Evolutionary conservation across 1,140 invertebrate genomes (phyloP).

Genomic region (Chrysoperla carnea): DNA sequence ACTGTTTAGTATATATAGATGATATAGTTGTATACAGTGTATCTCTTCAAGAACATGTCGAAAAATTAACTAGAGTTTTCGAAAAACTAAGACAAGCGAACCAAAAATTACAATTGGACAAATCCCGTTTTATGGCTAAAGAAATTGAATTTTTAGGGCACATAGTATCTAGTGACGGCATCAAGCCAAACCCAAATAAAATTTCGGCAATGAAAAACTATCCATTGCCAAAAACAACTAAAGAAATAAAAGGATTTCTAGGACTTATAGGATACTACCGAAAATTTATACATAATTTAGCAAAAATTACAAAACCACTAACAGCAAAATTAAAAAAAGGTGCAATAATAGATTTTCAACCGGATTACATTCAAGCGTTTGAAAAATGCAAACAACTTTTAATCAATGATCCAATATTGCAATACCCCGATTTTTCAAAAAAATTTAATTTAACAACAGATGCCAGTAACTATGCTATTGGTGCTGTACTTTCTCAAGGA

Average conservation of each 20-base stretch:
- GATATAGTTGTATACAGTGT: constrained; percentile 11
- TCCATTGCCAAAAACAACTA: constrained; percentile 5
- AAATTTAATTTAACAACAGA: constrained; percentile 19
- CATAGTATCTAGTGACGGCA: constrained; percentile 9
- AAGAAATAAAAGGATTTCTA: constrained; percentile 7
- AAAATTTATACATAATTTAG: constrained; percentile 11
- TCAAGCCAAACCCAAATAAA: constrained; percentile 11
- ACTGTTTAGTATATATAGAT: constrained; percentile 20
- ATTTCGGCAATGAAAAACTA: constrained; percentile 6
- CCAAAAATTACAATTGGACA: constrained; percentile 9
- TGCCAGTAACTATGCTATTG: constrained; percentile 17
- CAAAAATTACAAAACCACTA: constrained; percentile 10
- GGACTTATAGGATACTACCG: constrained; percentile 10
- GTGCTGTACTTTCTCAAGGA: constrained; percentile 15
- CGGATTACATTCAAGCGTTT: constrained; percentile 8
- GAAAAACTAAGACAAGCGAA: constrained; percentile 5
- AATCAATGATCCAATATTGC: constrained; percentile 9
- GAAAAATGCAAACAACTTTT: constrained; percentile 8
- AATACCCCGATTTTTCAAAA: constrained; percentile 17
- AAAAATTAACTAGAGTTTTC: constrained; percentile 8
- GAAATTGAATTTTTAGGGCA: constrained; percentile 11
- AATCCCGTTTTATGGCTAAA: constrained; percentile 10
- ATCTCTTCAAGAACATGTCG: constrained; percentile 9
- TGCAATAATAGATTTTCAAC: constrained; percentile 6
- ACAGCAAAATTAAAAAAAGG: constrained; percentile 8